phyloP scores from a whole-genome alignment of 2,113 vertebrate species.

The Clinocottus analis region DNA sequence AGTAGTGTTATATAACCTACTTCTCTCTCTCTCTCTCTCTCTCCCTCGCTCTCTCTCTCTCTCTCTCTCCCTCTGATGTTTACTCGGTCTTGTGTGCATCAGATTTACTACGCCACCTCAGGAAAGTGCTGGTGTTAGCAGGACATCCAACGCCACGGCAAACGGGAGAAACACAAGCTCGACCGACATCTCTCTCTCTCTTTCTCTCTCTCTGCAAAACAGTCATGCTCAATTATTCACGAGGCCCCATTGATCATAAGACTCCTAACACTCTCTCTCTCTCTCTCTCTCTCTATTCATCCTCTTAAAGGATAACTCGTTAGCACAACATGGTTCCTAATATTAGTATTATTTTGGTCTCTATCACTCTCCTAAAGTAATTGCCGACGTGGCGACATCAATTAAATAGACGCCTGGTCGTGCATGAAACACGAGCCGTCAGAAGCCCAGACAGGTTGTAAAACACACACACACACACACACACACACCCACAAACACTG shows the following conservation, averaged over 20 bases:
- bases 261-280: slow-evolving; percentile 23
- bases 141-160: slow-evolving; percentile 40
- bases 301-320: neutral
- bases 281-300: slow-evolving; percentile 15
- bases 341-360: neutral
- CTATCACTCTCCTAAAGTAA: neutral
- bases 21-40: slow-evolving; percentile 19
- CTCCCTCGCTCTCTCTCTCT: slow-evolving; percentile 11
- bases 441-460: neutral
- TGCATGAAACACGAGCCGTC: neutral
- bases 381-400: neutral
- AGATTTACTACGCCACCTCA: slow-evolving; percentile 68
- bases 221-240: slow-evolving; percentile 71
- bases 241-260: slow-evolving; percentile 62
- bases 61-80: slow-evolving; percentile 47
- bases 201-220: slow-evolving; percentile 34
- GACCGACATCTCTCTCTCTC: slow-evolving; percentile 24
- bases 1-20: slow-evolving; percentile 64
- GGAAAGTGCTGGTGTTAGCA: slow-evolving; percentile 71
- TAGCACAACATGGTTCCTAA: neutral
- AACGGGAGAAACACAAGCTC: slow-evolving; percentile 53
- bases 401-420: neutral
- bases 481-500: too few species aligned
- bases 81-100: slow-evolving; percentile 59
- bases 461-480: too few species aligned